A percentile compares a stretch with the other conserved stretches of the same genome.
phyloP scores from a whole-genome alignment of 2,113 vertebrate genomes.

The Mormyrus iriodes region DNA sequence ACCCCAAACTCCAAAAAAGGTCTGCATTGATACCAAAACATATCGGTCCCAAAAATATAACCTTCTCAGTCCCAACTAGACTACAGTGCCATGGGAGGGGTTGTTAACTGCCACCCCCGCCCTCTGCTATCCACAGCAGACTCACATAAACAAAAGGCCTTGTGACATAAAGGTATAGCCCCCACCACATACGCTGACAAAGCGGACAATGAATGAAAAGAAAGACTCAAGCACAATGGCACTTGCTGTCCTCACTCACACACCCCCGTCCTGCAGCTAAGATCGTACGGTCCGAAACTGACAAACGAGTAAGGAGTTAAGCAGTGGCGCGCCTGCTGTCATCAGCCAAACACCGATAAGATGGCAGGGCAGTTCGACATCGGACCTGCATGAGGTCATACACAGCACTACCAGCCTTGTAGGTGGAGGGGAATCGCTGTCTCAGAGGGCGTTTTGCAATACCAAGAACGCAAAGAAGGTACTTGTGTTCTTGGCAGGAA shows the following conservation, averaged over 20 bases:
- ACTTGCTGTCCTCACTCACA: neutral
- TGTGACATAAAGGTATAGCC: neutral
- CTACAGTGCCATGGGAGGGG: neutral
- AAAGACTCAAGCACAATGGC: neutral
- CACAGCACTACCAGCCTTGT: neutral
- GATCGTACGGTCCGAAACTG: neutral
- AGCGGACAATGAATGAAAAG: neutral
- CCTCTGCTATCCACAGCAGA: neutral
- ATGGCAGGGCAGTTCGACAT: neutral
- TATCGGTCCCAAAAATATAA: neutral
- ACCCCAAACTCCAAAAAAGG: neutral
- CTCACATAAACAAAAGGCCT: neutral
- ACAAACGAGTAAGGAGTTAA: neutral
- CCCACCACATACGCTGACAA: neutral
- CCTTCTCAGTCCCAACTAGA: no score
- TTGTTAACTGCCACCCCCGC: neutral
- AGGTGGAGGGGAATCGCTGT: neutral
- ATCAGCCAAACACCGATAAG: conserved; percentile 6
- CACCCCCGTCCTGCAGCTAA: no score
- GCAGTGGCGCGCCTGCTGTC: neutral
- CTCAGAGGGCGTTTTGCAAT: neutral
- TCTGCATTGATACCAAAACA: neutral
- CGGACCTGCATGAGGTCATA: neutral
- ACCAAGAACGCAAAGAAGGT: neutral
- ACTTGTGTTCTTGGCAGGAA: no score